Percentiles rank a stretch among this genome's conserved stretches.
Evolutionary conservation across 37 sponge, comb jelly and placozoan species (phyloP).

Genomic region (Spongia lamella): DNA sequence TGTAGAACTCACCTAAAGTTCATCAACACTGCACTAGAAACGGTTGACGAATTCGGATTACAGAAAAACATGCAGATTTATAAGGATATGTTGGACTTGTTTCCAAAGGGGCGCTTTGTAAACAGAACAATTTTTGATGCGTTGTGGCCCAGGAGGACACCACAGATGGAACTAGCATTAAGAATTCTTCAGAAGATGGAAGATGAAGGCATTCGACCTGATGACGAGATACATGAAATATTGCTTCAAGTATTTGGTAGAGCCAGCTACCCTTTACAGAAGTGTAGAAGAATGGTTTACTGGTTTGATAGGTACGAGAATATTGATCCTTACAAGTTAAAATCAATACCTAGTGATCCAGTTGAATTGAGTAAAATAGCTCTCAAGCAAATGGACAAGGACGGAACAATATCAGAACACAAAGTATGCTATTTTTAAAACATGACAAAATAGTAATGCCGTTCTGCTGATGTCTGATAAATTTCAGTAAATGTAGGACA

Average conservation of each 20-base stretch:
- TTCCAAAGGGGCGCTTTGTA: slow-evolving; percentile 77
- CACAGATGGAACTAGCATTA: slow-evolving; percentile 84
- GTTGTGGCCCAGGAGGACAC: slow-evolving; percentile 81
- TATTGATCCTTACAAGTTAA: slow-evolving; percentile 75
- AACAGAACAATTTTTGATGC: slow-evolving; percentile 76
- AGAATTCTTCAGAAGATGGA: slow-evolving; percentile 86
- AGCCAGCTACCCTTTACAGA: slow-evolving; percentile 76
- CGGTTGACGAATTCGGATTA: slow-evolving; percentile 80
- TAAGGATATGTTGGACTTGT: slow-evolving; percentile 76
- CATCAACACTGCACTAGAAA: slow-evolving; percentile 64
- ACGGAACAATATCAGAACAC: slow-evolving; percentile 34
- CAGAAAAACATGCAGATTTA: slow-evolving; percentile 73
- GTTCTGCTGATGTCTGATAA: background rate
- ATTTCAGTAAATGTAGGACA: background rate
- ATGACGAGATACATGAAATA: slow-evolving; percentile 61
- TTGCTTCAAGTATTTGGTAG: slow-evolving; percentile 73
- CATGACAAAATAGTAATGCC: background rate
- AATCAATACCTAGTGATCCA: slow-evolving; percentile 39
- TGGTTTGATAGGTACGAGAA: slow-evolving; percentile 82
- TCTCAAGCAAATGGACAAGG: slow-evolving; percentile 46
- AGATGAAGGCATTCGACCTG: slow-evolving; percentile 80
- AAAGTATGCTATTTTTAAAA: slow-evolving; percentile 30
- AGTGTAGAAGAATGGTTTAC: slow-evolving; percentile 78
- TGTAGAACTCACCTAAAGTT: slow-evolving; percentile 75
- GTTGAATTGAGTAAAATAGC: slow-evolving; percentile 50